A percentile compares a stretch with the other conserved stretches of the same genome.
phyloP scores from a whole-genome alignment of 1,140 invertebrate genomes.

The Nomia melanderi region DNA sequence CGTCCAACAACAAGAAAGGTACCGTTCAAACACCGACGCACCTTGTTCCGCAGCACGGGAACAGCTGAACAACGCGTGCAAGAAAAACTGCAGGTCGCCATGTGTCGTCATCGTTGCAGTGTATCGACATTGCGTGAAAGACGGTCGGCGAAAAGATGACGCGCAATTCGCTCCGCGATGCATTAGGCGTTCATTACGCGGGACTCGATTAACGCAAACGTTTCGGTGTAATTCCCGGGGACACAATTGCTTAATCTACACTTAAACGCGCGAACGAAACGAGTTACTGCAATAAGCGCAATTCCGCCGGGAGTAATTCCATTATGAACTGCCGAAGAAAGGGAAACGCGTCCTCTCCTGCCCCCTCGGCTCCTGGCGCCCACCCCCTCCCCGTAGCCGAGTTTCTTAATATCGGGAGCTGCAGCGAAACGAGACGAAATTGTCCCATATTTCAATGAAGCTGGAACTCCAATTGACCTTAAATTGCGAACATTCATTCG shows the following conservation, averaged over 20 bases:
- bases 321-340: conserved; percentile 37
- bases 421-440: conserved; percentile 23
- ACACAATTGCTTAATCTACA: conserved; percentile 23
- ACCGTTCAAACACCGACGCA: no score
- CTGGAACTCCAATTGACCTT: conserved; percentile 35
- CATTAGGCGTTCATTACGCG: conserved; percentile 23
- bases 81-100: no score
- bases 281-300: conserved; percentile 14
- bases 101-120: not conserved
- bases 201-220: conserved; percentile 29
- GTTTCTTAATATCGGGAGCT: conserved; percentile 42
- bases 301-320: conserved; percentile 25
- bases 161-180: not conserved
- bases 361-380: not conserved
- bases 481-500: conserved; percentile 37
- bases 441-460: conserved; percentile 43
- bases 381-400: not conserved
- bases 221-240: conserved; percentile 8
- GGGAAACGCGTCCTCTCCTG: conserved; percentile 3
- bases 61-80: no score
- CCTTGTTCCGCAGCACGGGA: no score
- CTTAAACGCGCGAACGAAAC: conserved; percentile 1
- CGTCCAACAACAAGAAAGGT: no score
- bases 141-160: not conserved
- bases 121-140: no score